Base-by-base conservation (phyloP, 2,797 vertebrate genomes). In the Parambassis ranga region DNA sequence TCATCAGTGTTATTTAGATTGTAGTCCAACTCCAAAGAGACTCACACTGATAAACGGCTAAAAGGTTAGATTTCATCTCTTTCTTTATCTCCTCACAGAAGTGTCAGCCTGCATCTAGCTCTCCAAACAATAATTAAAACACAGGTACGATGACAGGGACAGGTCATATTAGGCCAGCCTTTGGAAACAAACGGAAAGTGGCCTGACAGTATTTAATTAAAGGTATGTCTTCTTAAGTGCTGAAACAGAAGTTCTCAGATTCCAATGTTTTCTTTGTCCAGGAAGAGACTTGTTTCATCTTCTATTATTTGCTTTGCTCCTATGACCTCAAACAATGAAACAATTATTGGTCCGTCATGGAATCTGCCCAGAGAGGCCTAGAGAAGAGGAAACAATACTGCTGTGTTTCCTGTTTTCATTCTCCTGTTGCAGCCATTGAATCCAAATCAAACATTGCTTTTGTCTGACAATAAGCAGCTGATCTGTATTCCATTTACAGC, bases 1-100 rank as follows among this genome's bases (percentile, higher is more conserved):
- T 71, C 27, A 65, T 74, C 68, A 64, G 51, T 47, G 39, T 71
- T 51, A 71, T 6, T 16, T 43, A 30, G 27, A 23, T 14, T 53
- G 6, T 6, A 19, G 10, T 46, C 18, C 26, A 26, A 35, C 22
- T 33, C 42, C n/a, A 27, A 22, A 41, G 14, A 32, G 24, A 42
- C 9, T 26, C 5, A 2, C 10, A 2, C 10, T 31, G 10, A 57
- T 60, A 31, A 68, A 62, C 19, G 38, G 14, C 19, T 4, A 3
- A 13, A 38, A 37, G 47, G 11, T 48, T 20, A 3, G 2, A 26
- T 43, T 30, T 22, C 4, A 35, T 55, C 0, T 14, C 8, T 37
- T 28, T 23, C 10, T 53, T 53, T 47, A n/a, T 53, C 15, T 32
- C 15, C 14, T 10, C 28, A 30, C 19, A 37, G 37, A 67, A 47